Conservation (phyloP, 37 sponge, comb jelly and placozoan genomes). For the Haliclona indistincta region DNA sequence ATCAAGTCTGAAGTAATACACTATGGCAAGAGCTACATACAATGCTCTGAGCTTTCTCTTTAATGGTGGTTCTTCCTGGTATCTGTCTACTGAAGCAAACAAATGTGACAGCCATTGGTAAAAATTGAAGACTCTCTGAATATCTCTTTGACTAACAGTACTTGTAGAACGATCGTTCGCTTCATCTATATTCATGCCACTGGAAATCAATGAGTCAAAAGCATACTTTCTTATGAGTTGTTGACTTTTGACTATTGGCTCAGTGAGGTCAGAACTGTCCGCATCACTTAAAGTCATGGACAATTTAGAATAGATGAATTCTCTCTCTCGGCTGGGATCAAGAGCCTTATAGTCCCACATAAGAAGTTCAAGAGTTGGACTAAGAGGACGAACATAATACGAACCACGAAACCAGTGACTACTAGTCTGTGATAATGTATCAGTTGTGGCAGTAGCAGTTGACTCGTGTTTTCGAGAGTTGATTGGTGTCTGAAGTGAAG, state of each 20-base stretch:
- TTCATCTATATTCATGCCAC: slow-evolving; percentile 15
- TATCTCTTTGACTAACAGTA: slow-evolving; percentile 86
- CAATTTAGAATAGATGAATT: slow-evolving; percentile 68
- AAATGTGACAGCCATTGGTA: slow-evolving; percentile 44
- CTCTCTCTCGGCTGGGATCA: slow-evolving; percentile 63
- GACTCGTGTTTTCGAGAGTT: slow-evolving; percentile 5
- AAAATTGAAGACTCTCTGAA: slow-evolving; percentile 70
- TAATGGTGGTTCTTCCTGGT: background rate
- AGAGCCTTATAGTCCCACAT: slow-evolving; percentile 87
- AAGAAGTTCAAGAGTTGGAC: slow-evolving; percentile 69
- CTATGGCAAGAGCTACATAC: slow-evolving; percentile 64
- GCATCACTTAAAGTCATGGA: slow-evolving; percentile 15
- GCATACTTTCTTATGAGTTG: slow-evolving; percentile 66
- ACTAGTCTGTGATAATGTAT: slow-evolving; percentile 12
- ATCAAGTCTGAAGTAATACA: slow-evolving; percentile 85
- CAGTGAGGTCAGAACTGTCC: slow-evolving; percentile 35
- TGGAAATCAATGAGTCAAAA: slow-evolving; percentile 45
- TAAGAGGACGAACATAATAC: slow-evolving; percentile 76
- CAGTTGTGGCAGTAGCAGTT: slow-evolving; percentile 23
- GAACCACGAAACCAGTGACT: slow-evolving; percentile 67
- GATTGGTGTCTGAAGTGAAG: too few relatives aligned
- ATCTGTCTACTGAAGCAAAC: background rate
- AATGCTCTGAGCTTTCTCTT: slow-evolving; percentile 32
- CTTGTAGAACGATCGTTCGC: slow-evolving; percentile 56
- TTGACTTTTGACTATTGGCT: slow-evolving; percentile 59